Base-by-base conservation (phyloP, 2,113 vertebrate genomes). In the Herpailurus yagouaroundi region DNA sequence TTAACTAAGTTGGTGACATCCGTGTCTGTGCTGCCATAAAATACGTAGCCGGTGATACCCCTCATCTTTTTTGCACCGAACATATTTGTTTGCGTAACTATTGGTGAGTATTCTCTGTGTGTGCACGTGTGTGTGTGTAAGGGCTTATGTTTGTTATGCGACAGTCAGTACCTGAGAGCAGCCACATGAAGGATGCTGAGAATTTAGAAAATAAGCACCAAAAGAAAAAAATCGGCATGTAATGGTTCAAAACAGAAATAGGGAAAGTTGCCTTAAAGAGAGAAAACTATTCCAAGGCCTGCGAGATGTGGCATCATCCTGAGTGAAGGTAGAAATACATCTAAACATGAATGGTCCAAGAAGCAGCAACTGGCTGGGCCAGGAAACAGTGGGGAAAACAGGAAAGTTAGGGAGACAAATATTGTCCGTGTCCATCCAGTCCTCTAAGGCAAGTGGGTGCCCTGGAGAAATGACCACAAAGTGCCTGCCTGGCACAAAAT, bases 151-250 rank as follows among this genome's bases (percentile, higher is more conserved):
- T 79, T 74, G 21, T 45, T 45, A 60, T 18, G 19, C 5, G 52
- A 88, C 64, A 60, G n/a, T 71, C 19, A 85, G 36, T 38, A 69
- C 7, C 60, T n/a, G 60, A 89, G 33, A 79, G 19, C 19, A 86
- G 38, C 45, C 41, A 36, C n/a, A 74, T 36, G n/a, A 64, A 84
- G 50, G 91, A 55, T 33, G 8, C 23, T 33, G 36, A 88, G 19
- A 95, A 66, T 96, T 57, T 88, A 38, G 74, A 97, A 95, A 96
- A 60, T 36, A 91, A 82, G 33, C 73, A 33, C 25, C 50, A 91
- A 87, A 66, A 60, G 45, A 69, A 94, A 94, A 48, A 77, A 76
- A 33, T 31, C 27, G 69, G 41, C 11, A 71, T 9, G 13, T 3
- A 92, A 31, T n/a, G 8, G 9, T 79, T 82, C 77, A 94, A 94